Base-by-base conservation (phyloP, 2,888 invertebrate genomes). In the Sphecodes monilicornis region DNA sequence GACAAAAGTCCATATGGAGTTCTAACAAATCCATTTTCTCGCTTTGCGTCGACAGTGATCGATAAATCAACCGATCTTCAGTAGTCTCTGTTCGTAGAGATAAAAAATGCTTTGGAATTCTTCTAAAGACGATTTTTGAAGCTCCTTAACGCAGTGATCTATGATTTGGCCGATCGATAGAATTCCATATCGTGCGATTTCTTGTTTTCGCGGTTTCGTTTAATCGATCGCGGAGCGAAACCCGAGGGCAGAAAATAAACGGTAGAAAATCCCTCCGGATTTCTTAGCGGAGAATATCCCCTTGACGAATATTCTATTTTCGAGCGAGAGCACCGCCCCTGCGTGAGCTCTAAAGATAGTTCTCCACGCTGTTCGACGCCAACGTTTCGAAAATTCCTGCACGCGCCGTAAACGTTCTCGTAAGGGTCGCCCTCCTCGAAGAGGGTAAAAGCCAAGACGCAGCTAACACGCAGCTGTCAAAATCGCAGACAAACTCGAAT, bases 281-380 rank as follows among this genome's bases (percentile, higher is more conserved):
- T 81, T 85, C 78, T 82, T 72, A 76, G 86, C 78, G 75, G 80
- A 77, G 78, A 73, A 82, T 87, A 91, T 89, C 88, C 88, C 90
- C 88, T 87, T 89, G 84, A 91, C 91, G 90, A 87, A 91, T 89
- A 92, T 92, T 93, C 94, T 94, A 94, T 94, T 94, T 94, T 93
- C 85, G 93, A 92, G 90, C 91, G 91, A 92, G 90, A 91, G 91
- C 87, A 90, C 91, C 89, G 91, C 89, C 90, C 89, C 90, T 83
- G 85, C 86, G 86, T 57, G 87, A 83, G 88, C 84, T 87, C 93
- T 93, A 93, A 93, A 93, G 91, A 93, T 93, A 93, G 92, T 77
- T 87, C 74, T 78, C 76, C 87, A 80, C 84, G 82, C 77, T 80
- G 83, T 86, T 70, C 84, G 90, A 87, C 86, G 88, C 86, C 88